Evolutionary conservation across 1,140 invertebrate species (phyloP).

Genomic region (Brachionus rotundiformis): DNA sequence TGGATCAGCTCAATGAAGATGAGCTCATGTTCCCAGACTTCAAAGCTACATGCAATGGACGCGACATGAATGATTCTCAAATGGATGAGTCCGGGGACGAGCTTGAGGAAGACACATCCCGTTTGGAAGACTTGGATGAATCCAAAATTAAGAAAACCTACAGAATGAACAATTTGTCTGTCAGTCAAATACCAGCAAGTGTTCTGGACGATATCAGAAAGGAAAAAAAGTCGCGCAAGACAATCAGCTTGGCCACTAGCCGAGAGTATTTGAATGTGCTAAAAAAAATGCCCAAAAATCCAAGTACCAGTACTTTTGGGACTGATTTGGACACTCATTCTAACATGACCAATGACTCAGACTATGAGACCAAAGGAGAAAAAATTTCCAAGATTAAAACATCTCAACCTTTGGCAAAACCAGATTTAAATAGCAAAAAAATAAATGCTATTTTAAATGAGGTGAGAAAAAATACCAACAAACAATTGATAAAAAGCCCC

Average conservation of each 20-base stretch:
- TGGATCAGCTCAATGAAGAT: conserved; percentile 80
- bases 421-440: neutral
- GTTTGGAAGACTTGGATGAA: neutral
- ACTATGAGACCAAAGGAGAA: neutral
- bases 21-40: conserved; percentile 80
- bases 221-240: conserved; percentile 9
- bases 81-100: conserved; percentile 3
- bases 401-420: neutral
- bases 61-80: conserved; percentile 17
- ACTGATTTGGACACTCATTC: conserved; percentile 14
- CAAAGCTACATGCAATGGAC: conserved; percentile 9
- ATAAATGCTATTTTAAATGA: conserved; percentile 7
- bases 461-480: neutral
- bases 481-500: neutral
- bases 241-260: neutral
- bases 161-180: conserved; percentile 26
- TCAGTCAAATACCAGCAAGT: neutral
- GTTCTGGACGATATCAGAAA: neutral
- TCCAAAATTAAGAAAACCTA: neutral
- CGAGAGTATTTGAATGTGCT: conserved; percentile 19
- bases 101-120: neutral
- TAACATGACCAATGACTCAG: conserved; percentile 23
- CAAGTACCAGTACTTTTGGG: neutral
- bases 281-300: neutral
- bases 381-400: neutral